Base-by-base conservation (phyloP, 2,888 invertebrate species). In the Spodoptera littoralis region DNA sequence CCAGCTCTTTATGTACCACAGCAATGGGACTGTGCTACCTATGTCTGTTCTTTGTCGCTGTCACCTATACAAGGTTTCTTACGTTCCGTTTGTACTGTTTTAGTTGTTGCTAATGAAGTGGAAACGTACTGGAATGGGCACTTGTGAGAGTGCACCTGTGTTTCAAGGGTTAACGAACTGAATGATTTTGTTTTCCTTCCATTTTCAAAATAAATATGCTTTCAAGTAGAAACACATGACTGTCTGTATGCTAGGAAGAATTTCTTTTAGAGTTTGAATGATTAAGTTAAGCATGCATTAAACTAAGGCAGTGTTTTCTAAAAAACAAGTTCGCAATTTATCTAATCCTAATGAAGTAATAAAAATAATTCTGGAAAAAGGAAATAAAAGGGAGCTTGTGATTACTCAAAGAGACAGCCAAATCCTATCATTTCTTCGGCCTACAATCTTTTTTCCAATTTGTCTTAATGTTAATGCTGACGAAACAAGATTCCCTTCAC, bases 321-420 rank as follows among this genome's bases (percentile, higher is more conserved):
- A 70, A 74, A 73, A 66, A 49, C 47, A 64, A 56, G 54, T 76
- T 66, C 64, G 54, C 72, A 75, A 80, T 82, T 80, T 67, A 55
- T 71, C 61, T 77, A 87, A 88, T 88, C 86, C 82, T 82, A 84
- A 88, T 85, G 85, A 88, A 83, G 87, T 84, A 84, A 87, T 85
- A 86, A 85, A 89, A 85, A 87, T 87, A 84, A 88, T 81, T 79
- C 81, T 65, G 60, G 65, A 60, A 79, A 36, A 80, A 83, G 79
- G 79, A 79, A 86, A 85, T 82, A 84, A 84, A 79, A 82, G 73
- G 73, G 68, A 76, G 79, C 80, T 82, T 84, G 85, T 89, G 90
- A 91, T 91, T 90, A 91, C 87, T 91, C 90, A 91, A 90, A 91
- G 89, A 84, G 85, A 85, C 83, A 74, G 80, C 70, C 70, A 85